Evolutionary conservation across 2,113 vertebrate genomes (phyloP).

Genomic region (Crotophaga sulcirostris): DNA sequence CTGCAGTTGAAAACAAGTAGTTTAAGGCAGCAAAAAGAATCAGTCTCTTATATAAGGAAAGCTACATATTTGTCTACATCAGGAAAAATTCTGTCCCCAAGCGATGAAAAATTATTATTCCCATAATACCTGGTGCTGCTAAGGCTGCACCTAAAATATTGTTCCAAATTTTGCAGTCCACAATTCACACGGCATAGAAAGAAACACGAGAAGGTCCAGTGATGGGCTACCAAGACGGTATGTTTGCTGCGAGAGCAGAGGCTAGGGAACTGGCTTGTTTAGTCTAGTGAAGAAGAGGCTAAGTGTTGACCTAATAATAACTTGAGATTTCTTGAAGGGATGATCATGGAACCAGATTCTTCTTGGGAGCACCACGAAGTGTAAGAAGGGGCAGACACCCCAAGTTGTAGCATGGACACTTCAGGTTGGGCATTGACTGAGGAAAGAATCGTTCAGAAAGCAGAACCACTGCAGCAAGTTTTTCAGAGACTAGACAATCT

Average conservation of each 20-base stretch:
- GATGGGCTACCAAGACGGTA: background rate
- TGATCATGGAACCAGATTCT: background rate
- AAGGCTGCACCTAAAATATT: background rate
- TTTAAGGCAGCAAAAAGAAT: no score
- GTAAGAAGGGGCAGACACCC: fast-evolving
- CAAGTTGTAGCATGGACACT: no score
- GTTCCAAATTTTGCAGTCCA: background rate
- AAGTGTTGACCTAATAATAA: fast-evolving
- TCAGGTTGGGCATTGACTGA: background rate
- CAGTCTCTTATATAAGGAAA: background rate
- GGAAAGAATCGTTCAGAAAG: background rate
- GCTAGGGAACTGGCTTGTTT: background rate
- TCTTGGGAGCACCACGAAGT: background rate
- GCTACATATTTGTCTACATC: background rate
- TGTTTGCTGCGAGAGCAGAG: background rate
- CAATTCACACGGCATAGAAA: background rate
- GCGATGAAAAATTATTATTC: background rate
- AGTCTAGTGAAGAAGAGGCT: background rate
- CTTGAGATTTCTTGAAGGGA: background rate
- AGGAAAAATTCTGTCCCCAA: background rate
- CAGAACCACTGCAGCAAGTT: background rate
- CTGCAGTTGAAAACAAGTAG: no score
- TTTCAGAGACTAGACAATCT: background rate
- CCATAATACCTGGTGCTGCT: background rate
- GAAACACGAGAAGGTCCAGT: background rate